A percentile compares a stretch with the other conserved stretches of the same genome.
Evolutionary conservation across 23 tunicate species (phyloP).

Genomic region (Halocynthia aurantium): DNA sequence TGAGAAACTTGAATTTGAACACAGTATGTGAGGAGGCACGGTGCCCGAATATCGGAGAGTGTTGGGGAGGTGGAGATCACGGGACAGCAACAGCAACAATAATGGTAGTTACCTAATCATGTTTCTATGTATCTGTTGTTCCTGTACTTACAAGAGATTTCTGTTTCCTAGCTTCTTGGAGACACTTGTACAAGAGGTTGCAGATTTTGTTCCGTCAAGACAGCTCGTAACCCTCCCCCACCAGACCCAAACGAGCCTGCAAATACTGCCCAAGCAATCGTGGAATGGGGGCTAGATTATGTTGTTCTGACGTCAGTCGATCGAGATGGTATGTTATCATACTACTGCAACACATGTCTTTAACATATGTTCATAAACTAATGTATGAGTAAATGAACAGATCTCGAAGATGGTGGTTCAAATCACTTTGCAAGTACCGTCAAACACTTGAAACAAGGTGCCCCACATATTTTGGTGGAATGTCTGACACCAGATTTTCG

Average conservation of each 20-base stretch:
- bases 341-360: neutral
- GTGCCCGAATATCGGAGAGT: conserved; percentile 97
- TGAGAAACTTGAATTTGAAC: conserved; percentile 52
- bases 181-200: conserved; percentile 99
- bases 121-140: neutral
- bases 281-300: conserved; percentile 89
- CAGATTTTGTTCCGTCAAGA: conserved; percentile 96
- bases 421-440: conserved; percentile 86
- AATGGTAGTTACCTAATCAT: conserved; percentile 34
- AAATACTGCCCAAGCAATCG: conserved; percentile 84
- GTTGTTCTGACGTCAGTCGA: conserved; percentile 96
- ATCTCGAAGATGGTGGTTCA: conserved; percentile 94
- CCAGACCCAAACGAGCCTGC: conserved; percentile 85
- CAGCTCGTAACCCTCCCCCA: conserved; percentile 81
- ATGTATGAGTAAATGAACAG: conserved; percentile 11
- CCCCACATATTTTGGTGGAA: conserved; percentile 71
- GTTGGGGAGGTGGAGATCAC: conserved; percentile 99
- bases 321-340: conserved; percentile 74
- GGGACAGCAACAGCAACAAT: conserved; percentile 91
- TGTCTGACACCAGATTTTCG: conserved; percentile 93
- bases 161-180: conserved; percentile 63
- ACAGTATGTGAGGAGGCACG: conserved; percentile 75
- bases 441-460: conserved; percentile 39
- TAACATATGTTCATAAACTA: neutral
- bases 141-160: neutral